Conservation (phyloP, 2,888 invertebrate species). For the Idaea aversata region DNA sequence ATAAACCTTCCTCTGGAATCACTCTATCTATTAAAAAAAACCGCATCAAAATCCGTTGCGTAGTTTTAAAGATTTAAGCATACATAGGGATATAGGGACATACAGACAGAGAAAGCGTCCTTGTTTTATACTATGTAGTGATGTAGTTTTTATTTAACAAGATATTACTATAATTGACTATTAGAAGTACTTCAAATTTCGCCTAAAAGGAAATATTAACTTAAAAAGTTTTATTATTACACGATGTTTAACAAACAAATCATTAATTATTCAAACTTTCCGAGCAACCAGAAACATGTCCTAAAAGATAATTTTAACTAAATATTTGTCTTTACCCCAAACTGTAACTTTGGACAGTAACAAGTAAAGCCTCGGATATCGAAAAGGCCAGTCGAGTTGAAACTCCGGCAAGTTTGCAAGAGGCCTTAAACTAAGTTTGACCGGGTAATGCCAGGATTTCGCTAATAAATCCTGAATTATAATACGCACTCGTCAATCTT, state of each 20-base stretch:
- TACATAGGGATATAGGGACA: too few species aligned
- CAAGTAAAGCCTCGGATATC: background rate
- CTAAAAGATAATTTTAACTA: background rate
- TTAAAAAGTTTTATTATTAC: background rate
- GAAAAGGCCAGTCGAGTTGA: constrained; percentile 11
- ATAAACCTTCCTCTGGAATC: too few species aligned
- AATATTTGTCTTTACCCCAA: constrained; percentile 4
- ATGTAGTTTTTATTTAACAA: too few species aligned
- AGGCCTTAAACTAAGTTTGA: background rate
- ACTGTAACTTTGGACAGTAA: constrained; percentile 1
- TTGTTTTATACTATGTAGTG: too few species aligned
- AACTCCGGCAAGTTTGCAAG: background rate
- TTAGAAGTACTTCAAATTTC: too few species aligned
- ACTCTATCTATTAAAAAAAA: too few species aligned
- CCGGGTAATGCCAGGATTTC: constrained; percentile 26
- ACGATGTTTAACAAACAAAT: background rate
- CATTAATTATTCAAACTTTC: background rate
- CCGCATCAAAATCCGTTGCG: too few species aligned
- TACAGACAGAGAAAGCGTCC: too few species aligned
- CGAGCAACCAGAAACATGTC: background rate
- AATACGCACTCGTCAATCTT: constrained; percentile 40
- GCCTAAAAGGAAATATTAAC: too few species aligned
- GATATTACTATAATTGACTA: too few species aligned
- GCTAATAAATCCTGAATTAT: constrained; percentile 39
- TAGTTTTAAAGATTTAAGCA: too few species aligned